Evolutionary conservation across 2,888 invertebrate species (phyloP), one percentile per base, ranked within the genome.

Genomic region (Apamea monoglypha): DNA sequence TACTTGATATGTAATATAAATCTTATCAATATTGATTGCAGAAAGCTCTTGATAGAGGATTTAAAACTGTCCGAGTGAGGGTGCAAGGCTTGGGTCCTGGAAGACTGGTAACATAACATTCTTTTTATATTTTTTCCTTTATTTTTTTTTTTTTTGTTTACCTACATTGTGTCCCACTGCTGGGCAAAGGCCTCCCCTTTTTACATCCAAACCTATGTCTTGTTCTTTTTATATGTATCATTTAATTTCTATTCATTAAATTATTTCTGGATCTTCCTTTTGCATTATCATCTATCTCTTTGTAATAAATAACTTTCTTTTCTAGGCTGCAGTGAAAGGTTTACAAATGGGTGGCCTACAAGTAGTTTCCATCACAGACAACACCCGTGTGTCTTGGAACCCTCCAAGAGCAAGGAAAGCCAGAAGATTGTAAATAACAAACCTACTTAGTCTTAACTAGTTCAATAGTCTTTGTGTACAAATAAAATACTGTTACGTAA

Each of bases 331-430:
- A 10, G 98, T 99, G 69, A 99, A 99, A 96, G 99, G 99, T 1
- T 94, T 99, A 36, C 98, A 99, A 95, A 98, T 99, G 98, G 98
- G 98, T 73, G 99, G 99, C 25, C 93, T 99, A 61, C 97, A 99
- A 83, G 98, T 99, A 87, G 97, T 99, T 32, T 99, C 99, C 12
- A 97, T 99, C 76, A 99, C 99, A n/a, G 99, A 99, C 93, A 97
- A 97, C 90, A 99, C 99, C 0, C 98, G 97, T 76, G 98, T 99
- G 10, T 98, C 98, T 0, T 98, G 98, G 98, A 98, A 97, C 94
- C 98, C 98, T 56, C 98, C 98, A 6, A 97, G 99, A 83, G 98
- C 99, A 50, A 97, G 98, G 90, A 99, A 99, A 96, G 98, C 98
- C 77, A 98, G 98, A 91, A 98, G 98, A 96, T 95, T 99, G 93